Percentiles rank a stretch among this genome's conserved stretches.
Evolutionary conservation across 1,140 invertebrate species (phyloP).

Genomic region (Drosophila obscura): DNA sequence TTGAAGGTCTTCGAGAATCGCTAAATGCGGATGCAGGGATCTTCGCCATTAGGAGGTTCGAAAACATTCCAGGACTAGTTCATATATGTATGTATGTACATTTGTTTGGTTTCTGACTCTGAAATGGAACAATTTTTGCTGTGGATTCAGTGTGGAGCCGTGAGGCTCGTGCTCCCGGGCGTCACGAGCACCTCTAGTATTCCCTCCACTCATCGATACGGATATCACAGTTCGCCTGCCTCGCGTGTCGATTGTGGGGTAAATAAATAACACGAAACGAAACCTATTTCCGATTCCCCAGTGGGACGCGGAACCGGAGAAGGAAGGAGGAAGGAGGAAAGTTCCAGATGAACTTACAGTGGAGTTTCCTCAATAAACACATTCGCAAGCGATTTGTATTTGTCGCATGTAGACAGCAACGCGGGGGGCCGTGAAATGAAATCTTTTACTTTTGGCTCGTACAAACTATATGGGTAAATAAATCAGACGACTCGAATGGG

Average conservation of each 20-base stretch:
- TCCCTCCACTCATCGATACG: slow-evolving; percentile 67
- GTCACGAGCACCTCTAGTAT: slow-evolving; percentile 16
- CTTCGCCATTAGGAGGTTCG: too few relatives aligned
- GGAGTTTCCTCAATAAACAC: slow-evolving; percentile 50
- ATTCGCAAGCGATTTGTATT: slow-evolving; percentile 67
- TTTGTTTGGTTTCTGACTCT: too few relatives aligned
- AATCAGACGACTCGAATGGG: slow-evolving; percentile 56
- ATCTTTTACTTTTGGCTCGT: slow-evolving; percentile 37
- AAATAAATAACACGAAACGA: slow-evolving; percentile 83
- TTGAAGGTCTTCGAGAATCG: too few relatives aligned
- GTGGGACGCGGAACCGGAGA: slow-evolving; percentile 1
- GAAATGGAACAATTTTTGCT: too few relatives aligned
- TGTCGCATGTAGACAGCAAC: slow-evolving; percentile 58
- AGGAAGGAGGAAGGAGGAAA: slow-evolving; percentile 4
- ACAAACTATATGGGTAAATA: slow-evolving; percentile 62
- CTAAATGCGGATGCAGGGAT: too few relatives aligned
- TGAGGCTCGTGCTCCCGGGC: slow-evolving; percentile 10
- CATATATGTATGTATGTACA: too few relatives aligned
- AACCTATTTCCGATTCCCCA: slow-evolving; percentile 70
- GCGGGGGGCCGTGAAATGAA: slow-evolving; percentile 9
- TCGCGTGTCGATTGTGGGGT: slow-evolving; percentile 81
- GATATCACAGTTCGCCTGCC: slow-evolving; percentile 67
- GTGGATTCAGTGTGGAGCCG: not conserved
- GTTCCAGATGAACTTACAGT: slow-evolving; percentile 64
- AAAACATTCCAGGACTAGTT: too few relatives aligned